Conservation (phyloP, 2,113 vertebrate species). For the Sprattus sprattus region DNA sequence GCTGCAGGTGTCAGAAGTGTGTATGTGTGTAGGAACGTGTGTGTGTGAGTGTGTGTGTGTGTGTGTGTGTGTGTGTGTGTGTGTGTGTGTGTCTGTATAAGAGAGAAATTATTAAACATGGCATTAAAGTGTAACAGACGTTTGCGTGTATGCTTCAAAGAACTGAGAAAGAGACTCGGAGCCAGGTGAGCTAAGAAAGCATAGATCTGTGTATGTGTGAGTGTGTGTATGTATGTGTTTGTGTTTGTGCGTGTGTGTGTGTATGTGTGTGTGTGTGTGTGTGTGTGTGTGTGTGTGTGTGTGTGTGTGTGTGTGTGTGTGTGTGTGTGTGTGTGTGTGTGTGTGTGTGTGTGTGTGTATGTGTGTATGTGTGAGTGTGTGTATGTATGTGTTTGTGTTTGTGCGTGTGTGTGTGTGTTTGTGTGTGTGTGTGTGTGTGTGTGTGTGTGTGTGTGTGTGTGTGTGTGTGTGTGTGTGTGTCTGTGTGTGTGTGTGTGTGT, state of each 20-base stretch:
- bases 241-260: not conserved
- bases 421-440: not conserved
- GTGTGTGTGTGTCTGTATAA: not conserved
- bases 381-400: not conserved
- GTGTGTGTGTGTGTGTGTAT: conserved; percentile 33
- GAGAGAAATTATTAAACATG: not conserved
- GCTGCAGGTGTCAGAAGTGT: conserved; percentile 20
- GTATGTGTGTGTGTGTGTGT: not conserved
- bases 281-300: not conserved
- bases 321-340: not conserved
- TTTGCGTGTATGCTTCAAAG: no score
- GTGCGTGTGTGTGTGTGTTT: conserved; percentile 16
- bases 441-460: not conserved
- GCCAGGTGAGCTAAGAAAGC: no score
- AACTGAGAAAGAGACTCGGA: no score
- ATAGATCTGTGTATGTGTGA: not conserved
- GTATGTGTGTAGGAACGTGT: conserved; percentile 14
- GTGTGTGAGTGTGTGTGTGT: not conserved
- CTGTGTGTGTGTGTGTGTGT: not conserved
- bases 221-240: not conserved
- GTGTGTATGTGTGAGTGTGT: not conserved
- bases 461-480: not conserved
- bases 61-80: not conserved
- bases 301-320: not conserved
- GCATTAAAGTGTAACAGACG: not conserved